Percentiles rank a stretch among this genome's conserved stretches.
Conservation (phyloP, 2,113 vertebrate genomes). For the Brachyhypopomus gauderio region DNA sequence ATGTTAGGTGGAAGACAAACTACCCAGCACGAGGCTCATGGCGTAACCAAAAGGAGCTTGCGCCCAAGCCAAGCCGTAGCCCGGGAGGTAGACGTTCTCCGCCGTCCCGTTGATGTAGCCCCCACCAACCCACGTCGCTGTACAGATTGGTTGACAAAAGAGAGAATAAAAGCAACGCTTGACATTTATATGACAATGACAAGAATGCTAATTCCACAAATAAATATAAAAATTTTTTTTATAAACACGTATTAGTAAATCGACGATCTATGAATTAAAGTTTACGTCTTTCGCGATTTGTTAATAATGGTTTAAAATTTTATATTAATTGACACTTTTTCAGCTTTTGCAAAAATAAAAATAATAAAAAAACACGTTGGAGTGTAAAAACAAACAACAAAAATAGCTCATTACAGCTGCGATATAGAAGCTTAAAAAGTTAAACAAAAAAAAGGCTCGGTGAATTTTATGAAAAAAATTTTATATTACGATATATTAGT, state of each 20-base stretch:
- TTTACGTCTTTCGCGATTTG: too few relatives aligned
- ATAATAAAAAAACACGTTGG: neutral
- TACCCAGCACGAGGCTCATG: constrained; percentile 92
- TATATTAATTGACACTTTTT: neutral
- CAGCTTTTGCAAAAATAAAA: neutral
- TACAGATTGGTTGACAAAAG: too few relatives aligned
- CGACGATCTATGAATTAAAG: too few relatives aligned
- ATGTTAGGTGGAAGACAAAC: constrained; percentile 51
- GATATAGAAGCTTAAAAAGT: too few relatives aligned
- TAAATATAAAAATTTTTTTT: neutral
- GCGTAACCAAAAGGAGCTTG: constrained; percentile 97
- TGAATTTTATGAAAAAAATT: too few relatives aligned
- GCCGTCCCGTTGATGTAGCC: constrained; percentile 98
- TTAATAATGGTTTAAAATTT: too few relatives aligned
- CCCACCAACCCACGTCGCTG: constrained; percentile 98
- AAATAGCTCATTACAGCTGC: too few relatives aligned
- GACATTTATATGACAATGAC: neutral
- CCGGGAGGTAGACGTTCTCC: constrained; percentile 93
- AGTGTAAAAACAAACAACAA: too few relatives aligned
- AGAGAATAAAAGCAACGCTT: constrained; percentile 10
- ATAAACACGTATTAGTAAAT: neutral
- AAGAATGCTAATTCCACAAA: neutral
- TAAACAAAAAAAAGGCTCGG: too few relatives aligned
- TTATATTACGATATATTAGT: too few relatives aligned
- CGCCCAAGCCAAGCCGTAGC: constrained; percentile 91